These are phyloP conservation scores for Lampris incognitus DNA, from an alignment of 2,113 vertebrate genomes.

Conservation along the genomic window DNA sequence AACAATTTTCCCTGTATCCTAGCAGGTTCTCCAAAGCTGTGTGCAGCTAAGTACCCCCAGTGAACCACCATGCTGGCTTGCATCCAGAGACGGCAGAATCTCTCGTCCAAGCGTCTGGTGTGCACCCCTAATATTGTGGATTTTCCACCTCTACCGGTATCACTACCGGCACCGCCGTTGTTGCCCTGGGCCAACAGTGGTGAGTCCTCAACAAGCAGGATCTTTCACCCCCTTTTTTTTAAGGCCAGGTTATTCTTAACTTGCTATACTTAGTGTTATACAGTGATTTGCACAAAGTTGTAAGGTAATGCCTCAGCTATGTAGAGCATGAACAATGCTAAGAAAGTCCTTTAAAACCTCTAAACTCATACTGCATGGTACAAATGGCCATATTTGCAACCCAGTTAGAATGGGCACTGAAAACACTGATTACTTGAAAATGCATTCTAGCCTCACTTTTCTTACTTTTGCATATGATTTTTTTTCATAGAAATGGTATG, in stretches of 20 bases:
- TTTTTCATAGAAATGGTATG: no score
- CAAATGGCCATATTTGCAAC: no score
- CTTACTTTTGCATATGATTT: no score
- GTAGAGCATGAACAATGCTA: no score
- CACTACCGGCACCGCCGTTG: constrained; percentile 53
- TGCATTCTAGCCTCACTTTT: no score
- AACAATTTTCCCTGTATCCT: background rate
- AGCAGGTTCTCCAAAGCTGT: constrained; percentile 75
- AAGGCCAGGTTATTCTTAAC: background rate
- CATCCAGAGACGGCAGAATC: constrained; percentile 94
- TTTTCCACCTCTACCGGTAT: constrained; percentile 63
- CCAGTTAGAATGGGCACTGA: no score
- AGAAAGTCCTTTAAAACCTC: no score
- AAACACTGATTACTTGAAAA: no score
- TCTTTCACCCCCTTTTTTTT: background rate
- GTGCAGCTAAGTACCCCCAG: constrained; percentile 58
- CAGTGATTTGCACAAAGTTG: no score
- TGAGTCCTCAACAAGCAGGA: constrained; percentile 76
- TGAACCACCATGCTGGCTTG: constrained; percentile 94
- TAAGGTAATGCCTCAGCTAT: no score
- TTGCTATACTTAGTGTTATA: no score
- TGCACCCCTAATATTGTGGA: constrained; percentile 90
- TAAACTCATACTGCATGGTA: no score
- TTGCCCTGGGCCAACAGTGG: constrained; percentile 83
- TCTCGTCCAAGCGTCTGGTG: constrained; percentile 87